Evolutionary conservation across 2,113 vertebrate species (phyloP).

Genomic region (Phasianus colchicus): DNA sequence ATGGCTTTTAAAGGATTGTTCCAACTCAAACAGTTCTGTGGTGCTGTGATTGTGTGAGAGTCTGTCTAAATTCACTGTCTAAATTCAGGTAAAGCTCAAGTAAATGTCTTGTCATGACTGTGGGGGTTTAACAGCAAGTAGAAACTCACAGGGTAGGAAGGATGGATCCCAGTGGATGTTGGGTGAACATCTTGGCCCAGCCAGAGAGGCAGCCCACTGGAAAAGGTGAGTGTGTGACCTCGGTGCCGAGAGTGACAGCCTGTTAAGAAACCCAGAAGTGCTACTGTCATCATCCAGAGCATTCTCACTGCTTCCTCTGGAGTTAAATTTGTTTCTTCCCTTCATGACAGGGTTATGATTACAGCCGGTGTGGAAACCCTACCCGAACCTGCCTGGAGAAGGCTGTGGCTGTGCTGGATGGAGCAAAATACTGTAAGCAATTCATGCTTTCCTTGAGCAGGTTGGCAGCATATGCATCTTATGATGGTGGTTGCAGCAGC

Average conservation of each 20-base stretch:
- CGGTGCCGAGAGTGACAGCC: not conserved
- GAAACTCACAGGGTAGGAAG: too few species aligned
- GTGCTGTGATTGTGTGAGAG: not conserved
- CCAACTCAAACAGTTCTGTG: too few species aligned
- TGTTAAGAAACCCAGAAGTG: not conserved
- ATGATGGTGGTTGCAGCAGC: not conserved
- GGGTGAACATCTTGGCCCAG: not conserved
- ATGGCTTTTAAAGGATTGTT: too few species aligned
- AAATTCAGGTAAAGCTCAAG: too few species aligned
- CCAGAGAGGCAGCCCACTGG: not conserved
- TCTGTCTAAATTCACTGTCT: not conserved
- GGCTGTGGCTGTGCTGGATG: slow-evolving; percentile 88
- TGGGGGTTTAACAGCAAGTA: not conserved
- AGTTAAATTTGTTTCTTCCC: not conserved
- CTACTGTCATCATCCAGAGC: not conserved
- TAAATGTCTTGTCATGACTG: not conserved
- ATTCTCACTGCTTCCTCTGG: not conserved
- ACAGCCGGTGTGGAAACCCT: slow-evolving; percentile 93
- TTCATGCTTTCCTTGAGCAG: not conserved
- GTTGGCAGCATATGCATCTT: not conserved
- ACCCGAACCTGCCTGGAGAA: slow-evolving; percentile 90
- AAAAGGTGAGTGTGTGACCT: not conserved
- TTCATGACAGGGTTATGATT: slow-evolving; percentile 86
- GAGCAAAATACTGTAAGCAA: slow-evolving; percentile 90
- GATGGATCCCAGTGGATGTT: not conserved